phyloP scores from a whole-genome alignment of 2,888 invertebrate species.

The Omphaloscelis lunosa region DNA sequence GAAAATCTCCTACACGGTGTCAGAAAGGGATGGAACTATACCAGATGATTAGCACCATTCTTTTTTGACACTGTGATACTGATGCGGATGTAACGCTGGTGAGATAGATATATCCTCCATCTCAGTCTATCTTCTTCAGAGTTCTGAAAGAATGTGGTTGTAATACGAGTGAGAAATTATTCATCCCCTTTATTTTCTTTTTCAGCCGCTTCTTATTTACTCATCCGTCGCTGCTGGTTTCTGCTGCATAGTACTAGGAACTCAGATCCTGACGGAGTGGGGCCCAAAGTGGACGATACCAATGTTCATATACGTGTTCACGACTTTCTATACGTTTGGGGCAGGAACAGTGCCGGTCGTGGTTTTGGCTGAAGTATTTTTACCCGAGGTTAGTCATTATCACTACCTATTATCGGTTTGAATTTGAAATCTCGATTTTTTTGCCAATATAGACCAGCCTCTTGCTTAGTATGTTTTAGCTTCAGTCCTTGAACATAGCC shows the following conservation, averaged over 20 bases:
- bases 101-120: not conserved
- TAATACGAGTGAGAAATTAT: no score
- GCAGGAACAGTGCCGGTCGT: slow-evolving; percentile 80
- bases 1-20: not conserved
- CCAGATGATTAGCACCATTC: not conserved
- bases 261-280: slow-evolving; percentile 79
- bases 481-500: not conserved
- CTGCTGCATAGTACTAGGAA: slow-evolving; percentile 75
- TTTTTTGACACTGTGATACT: not conserved
- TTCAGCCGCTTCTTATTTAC: slow-evolving; percentile 77
- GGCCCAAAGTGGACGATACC: slow-evolving; percentile 78
- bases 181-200: slow-evolving; percentile 7
- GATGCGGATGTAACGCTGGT: not conserved
- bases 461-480: not conserved
- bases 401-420: not conserved
- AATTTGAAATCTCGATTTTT: not conserved
- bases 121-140: not conserved
- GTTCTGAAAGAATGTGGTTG: not conserved
- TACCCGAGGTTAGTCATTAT: slow-evolving; percentile 78
- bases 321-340: slow-evolving; percentile 73
- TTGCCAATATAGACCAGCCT: not conserved
- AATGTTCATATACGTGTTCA: slow-evolving; percentile 73
- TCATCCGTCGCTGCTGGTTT: slow-evolving; percentile 71
- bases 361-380: slow-evolving; percentile 76
- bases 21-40: not conserved